Percentiles rank a stretch among this genome's conserved stretches.
phyloP scores from a whole-genome alignment of 2,888 invertebrate species.

The Calameuta idolon region DNA sequence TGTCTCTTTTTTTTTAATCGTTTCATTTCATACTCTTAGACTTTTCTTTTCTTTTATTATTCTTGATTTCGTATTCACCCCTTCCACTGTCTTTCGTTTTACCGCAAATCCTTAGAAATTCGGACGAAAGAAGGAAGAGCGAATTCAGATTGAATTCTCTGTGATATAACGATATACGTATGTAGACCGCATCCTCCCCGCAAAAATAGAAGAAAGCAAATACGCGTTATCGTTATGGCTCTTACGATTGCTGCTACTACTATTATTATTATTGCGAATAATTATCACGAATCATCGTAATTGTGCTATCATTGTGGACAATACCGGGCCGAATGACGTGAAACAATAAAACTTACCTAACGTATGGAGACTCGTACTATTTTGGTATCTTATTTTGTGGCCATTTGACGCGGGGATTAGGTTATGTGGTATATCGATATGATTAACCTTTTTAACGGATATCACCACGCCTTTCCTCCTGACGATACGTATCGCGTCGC shows the following conservation, averaged over 20 bases:
- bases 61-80: conserved; percentile 7
- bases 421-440: not conserved
- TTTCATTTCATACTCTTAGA: not conserved
- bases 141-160: conserved; percentile 56
- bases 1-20: conserved; percentile 5
- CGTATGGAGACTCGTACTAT: conserved; percentile 25
- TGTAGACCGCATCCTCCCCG: conserved; percentile 36
- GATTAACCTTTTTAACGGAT: not conserved
- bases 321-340: conserved; percentile 26
- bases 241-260: conserved; percentile 38
- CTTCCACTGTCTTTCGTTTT: not conserved
- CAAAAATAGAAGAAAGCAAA: conserved; percentile 48
- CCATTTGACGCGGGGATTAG: not conserved
- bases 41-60: conserved; percentile 13
- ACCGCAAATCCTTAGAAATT: not conserved
- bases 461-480: too few relatives aligned
- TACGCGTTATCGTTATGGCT: conserved; percentile 55
- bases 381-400: not conserved
- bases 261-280: not conserved
- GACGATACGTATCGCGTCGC: not conserved
- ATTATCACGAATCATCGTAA: conserved; percentile 16
- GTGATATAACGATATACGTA: conserved; percentile 55
- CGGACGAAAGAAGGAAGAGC: conserved; percentile 19
- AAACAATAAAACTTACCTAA: conserved; percentile 59
- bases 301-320: conserved; percentile 38